Conservation (phyloP, 2,797 vertebrate species). For the Pyrocephalus nanus region DNA sequence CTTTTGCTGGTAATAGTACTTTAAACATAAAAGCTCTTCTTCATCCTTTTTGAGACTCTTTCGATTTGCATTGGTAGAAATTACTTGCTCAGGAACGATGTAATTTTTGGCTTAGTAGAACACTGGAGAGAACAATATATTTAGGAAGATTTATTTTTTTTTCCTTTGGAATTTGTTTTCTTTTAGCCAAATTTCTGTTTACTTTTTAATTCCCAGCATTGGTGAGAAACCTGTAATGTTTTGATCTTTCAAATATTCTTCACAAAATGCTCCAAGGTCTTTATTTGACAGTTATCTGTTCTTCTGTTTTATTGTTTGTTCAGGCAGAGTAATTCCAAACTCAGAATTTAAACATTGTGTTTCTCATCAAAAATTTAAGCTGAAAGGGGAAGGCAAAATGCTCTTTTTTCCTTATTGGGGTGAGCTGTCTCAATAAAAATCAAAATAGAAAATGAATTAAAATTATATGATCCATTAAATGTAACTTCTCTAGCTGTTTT, state of each 20-base stretch:
- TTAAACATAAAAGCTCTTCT: not conserved
- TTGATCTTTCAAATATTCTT: constrained; percentile 10
- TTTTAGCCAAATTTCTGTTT: constrained; percentile 7
- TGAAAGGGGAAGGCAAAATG: not conserved
- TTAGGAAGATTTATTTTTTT: not conserved
- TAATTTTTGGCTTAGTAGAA: constrained; percentile 3
- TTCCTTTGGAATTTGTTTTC: not conserved
- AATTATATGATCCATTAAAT: not conserved
- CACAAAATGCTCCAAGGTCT: not conserved
- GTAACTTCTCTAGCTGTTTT: not conserved
- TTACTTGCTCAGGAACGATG: not conserved
- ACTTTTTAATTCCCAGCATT: not conserved
- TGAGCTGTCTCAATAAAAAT: not conserved
- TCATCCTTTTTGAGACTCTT: not conserved
- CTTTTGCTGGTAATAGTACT: not conserved
- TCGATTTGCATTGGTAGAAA: not conserved
- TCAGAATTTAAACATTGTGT: not conserved
- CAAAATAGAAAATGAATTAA: not conserved
- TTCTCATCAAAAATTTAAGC: not conserved
- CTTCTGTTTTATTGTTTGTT: constrained; percentile 26
- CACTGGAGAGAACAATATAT: not conserved
- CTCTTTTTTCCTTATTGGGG: not conserved
- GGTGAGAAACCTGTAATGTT: constrained; percentile 16
- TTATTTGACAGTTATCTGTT: not conserved
- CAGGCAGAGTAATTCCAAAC: not conserved